phyloP scores from a whole-genome alignment of 2,113 vertebrate genomes.

The Tricholaema leucomelas region DNA sequence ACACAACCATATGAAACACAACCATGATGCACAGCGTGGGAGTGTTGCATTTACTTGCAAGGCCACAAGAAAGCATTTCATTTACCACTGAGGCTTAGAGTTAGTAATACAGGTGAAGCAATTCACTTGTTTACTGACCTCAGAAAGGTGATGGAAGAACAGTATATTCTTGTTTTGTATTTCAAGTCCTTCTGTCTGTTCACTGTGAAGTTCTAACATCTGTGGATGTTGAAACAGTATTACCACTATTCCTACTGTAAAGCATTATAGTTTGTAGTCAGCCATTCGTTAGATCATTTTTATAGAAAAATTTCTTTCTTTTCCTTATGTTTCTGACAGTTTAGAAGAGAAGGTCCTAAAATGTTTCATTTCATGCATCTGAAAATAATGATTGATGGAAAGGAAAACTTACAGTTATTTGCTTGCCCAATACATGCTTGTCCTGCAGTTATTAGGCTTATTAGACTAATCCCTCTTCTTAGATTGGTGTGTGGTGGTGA shows the following conservation, averaged over 20 bases:
- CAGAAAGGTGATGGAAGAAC: accelerated
- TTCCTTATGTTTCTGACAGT: not conserved
- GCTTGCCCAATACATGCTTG: not conserved
- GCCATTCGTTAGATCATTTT: not conserved
- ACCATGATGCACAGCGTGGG: too few species aligned
- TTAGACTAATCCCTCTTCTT: not conserved
- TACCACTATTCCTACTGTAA: not conserved
- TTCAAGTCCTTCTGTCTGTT: not conserved
- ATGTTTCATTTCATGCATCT: not conserved
- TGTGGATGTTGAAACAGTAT: not conserved
- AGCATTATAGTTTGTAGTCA: not conserved
- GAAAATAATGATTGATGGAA: not conserved
- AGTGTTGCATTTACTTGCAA: accelerated
- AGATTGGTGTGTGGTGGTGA: accelerated
- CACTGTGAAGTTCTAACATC: not conserved
- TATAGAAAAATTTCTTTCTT: not conserved
- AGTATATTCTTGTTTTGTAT: not conserved
- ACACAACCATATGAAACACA: not conserved
- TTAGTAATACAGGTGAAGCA: not conserved
- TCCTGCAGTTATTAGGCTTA: not conserved
- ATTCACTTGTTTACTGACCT: not conserved
- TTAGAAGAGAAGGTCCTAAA: not conserved
- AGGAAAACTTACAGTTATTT: not conserved
- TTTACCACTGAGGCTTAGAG: not conserved
- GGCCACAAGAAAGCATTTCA: not conserved